Evolutionary conservation across 2,888 invertebrate species (phyloP).

Genomic region (Cheiracanthium punctorium): DNA sequence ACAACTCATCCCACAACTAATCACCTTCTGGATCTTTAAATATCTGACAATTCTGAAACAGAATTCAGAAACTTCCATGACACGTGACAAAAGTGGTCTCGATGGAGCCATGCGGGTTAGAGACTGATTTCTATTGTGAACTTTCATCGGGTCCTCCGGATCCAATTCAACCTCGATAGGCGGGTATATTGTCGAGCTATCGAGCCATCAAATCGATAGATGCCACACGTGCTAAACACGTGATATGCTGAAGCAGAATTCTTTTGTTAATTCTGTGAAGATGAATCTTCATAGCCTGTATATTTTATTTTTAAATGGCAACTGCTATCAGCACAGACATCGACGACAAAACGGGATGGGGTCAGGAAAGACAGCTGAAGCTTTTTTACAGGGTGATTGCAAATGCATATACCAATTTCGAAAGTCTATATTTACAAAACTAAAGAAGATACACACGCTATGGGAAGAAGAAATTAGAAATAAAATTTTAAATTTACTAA

Average conservation of each 20-base stretch:
- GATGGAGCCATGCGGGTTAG: constrained; percentile 21
- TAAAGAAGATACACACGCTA: no score
- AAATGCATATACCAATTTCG: no score
- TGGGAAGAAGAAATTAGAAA: no score
- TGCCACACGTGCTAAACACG: constrained; percentile 7
- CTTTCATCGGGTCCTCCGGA: constrained; percentile 18
- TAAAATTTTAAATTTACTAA: no score
- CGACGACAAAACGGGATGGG: no score
- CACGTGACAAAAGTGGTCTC: constrained; percentile 21
- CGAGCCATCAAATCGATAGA: constrained; percentile 10
- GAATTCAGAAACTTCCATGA: constrained; percentile 22
- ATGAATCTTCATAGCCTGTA: no score
- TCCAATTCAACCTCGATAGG: constrained; percentile 21
- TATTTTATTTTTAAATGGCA: no score
- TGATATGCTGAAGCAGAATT: neutral
- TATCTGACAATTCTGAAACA: constrained; percentile 30
- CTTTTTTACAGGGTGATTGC: no score
- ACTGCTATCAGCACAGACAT: no score
- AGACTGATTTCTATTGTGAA: constrained; percentile 21
- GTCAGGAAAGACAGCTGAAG: no score
- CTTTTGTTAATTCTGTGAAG: neutral
- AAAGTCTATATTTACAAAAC: no score
- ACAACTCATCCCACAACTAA: neutral
- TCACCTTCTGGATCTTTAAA: constrained; percentile 42
- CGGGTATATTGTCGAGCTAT: constrained; percentile 45